Evolutionary conservation across 1,140 invertebrate genomes (phyloP), one percentile per base, ranked within the genome.

Genomic region (Pogonomyrmex barbatus): DNA sequence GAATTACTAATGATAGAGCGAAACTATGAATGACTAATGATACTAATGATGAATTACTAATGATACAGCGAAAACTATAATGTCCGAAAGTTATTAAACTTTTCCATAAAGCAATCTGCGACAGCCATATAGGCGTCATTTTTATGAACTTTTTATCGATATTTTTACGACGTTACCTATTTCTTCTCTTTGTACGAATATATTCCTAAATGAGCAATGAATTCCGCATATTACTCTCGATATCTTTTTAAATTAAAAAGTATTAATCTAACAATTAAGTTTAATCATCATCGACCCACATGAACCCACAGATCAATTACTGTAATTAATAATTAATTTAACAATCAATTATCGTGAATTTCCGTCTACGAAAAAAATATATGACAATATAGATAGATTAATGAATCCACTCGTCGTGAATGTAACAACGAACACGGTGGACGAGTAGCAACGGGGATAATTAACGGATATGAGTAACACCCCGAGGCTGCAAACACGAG

Each of bases 381-480:
- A 50, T 30, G 30, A 36, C 14, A 47, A 65, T 50, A 12, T 2
- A 45, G 24, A 68, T 2, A 6, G 24, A 58, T 47, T 77, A 78
- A 63, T 63, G 30, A 30, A 12, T n/a, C 52, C 75, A 45, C 17
- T 63, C 6, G 8, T 4, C 60, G 4, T 36, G 45, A 33, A 65
- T 65, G 45, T 30, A 47, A 58, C n/a, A 82, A 65, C 60, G 50
- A 73, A 73, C 36, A 50, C n/a, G 52, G 17, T 14, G 54, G 33
- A 68, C 62, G 45, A 67, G 45, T 45, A 50, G 14, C 52, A 56
- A 58, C 65, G 47, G 54, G 36, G 78, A 70, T 81, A 81, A 81
- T 82, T 82, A 73, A 56, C 78, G 78, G 68, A 82, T 73, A 73
- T 60, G 58, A 60, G 17, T 78, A 65, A 42, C 42, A 78, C 60